Conservation (phyloP, 2,888 invertebrate species). For the Plagodis pulveraria region DNA sequence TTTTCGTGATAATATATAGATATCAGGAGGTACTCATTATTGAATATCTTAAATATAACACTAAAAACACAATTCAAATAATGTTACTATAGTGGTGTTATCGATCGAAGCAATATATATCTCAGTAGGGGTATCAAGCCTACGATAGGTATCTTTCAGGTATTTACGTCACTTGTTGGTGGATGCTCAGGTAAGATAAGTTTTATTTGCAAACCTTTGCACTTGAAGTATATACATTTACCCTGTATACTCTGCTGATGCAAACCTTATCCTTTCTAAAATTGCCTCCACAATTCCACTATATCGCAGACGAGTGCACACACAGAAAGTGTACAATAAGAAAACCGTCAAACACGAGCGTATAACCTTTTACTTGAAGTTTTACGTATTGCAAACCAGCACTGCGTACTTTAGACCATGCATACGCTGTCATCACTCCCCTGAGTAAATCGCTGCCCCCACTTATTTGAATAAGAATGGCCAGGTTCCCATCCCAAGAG, state of each 20-base stretch:
- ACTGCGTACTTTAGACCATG: constrained; percentile 39
- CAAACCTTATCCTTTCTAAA: constrained; percentile 14
- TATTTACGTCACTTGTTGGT: too few relatives aligned
- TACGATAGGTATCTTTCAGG: too few relatives aligned
- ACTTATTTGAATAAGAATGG: constrained; percentile 82
- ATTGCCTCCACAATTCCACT: constrained; percentile 15
- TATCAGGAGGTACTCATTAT: too few relatives aligned
- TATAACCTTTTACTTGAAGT: constrained; percentile 13
- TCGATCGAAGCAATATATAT: too few relatives aligned
- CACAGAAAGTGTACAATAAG: constrained; percentile 18
- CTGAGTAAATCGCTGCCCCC: constrained; percentile 67
- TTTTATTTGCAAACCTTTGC: neutral
- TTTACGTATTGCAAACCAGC: constrained; percentile 25
- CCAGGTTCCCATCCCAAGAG: constrained; percentile 56
- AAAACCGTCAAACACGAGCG: constrained; percentile 4
- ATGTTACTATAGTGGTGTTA: too few relatives aligned
- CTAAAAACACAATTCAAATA: too few relatives aligned
- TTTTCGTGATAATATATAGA: too few relatives aligned
- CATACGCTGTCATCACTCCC: constrained; percentile 56
- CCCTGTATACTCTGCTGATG: constrained; percentile 4
- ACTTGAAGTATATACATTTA: constrained; percentile 1
- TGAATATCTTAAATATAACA: too few relatives aligned
- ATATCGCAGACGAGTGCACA: constrained; percentile 13
- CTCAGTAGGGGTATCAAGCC: too few relatives aligned
- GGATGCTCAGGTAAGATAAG: too few relatives aligned